These are phyloP conservation scores for Fissipunctia ypsillon DNA, from an alignment of 2,888 invertebrate species.

Conservation along the genomic window DNA sequence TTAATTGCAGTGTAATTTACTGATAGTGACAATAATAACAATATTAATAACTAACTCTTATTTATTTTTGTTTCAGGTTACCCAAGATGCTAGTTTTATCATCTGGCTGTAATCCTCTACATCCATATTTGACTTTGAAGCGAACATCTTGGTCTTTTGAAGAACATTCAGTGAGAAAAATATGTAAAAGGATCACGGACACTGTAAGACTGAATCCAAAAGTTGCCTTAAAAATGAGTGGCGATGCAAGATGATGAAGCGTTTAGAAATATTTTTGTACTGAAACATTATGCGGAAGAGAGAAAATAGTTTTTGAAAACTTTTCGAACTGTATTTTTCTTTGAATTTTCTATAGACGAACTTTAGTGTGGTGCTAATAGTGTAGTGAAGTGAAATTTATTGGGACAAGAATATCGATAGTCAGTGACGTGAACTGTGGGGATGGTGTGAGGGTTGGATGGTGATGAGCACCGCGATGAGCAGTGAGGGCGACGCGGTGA, in stretches of 20 bases:
- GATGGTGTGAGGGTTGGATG: slow-evolving; percentile 74
- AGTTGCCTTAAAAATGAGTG: slow-evolving; percentile 84
- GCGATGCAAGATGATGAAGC: slow-evolving; percentile 82
- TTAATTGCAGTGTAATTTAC: slow-evolving; percentile 7
- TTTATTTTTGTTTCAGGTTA: slow-evolving; percentile 79
- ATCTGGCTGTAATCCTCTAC: slow-evolving; percentile 69
- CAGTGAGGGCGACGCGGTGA: slow-evolving; percentile 87
- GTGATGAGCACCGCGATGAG: slow-evolving; percentile 82
- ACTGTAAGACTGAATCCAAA: slow-evolving; percentile 81
- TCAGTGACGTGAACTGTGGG: slow-evolving; percentile 74
- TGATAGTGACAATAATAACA: slow-evolving; percentile 4
- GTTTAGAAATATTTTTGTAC: slow-evolving; percentile 75
- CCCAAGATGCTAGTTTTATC: slow-evolving; percentile 83
- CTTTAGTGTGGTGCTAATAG: slow-evolving; percentile 78
- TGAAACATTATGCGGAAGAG: slow-evolving; percentile 74
- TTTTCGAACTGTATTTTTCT: slow-evolving; percentile 77
- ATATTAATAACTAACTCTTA: background rate
- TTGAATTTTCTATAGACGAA: slow-evolving; percentile 72
- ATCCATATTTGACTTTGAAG: slow-evolving; percentile 63
- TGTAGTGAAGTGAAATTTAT: slow-evolving; percentile 81
- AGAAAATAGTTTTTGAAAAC: slow-evolving; percentile 74
- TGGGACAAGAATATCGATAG: slow-evolving; percentile 76
- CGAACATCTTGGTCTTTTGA: slow-evolving; percentile 56
- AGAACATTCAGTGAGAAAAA: slow-evolving; percentile 64
- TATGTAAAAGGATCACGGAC: slow-evolving; percentile 71